Base-by-base conservation (phyloP, 2,888 invertebrate genomes). In the Slavum lentiscoides region DNA sequence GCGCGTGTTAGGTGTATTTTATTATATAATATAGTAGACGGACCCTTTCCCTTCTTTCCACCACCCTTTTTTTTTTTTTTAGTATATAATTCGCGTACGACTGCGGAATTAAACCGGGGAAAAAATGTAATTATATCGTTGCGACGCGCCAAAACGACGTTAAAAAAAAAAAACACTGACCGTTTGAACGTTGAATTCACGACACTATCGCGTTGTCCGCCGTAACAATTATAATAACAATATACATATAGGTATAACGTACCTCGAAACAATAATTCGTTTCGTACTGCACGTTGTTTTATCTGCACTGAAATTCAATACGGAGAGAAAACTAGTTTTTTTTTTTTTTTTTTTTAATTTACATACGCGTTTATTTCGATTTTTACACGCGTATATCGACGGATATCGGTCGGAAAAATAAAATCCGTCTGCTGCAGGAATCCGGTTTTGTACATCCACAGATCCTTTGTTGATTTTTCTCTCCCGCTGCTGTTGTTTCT, bases 381-480 rank as follows among this genome's bases (percentile, higher is more conserved):
- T 30, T 30, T 1, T 30, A 30, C 30, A 30, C 1, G 30, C 30
- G 8, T 39, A 6, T 39, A 39, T 39, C 39, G 39, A 8, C 39
- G 39, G 39, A 53, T 43, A 72, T 70, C 70, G 70, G 19, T 9
- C 11, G 39, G 9, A 6, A 37, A 39, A 30, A 70, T 19, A 58
- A 70, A 11, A n/a, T 69, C 61, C 30, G 59, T 68, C 61, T 61
- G 39, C 30, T 30, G 4, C 30, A 30, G 30, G 17, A 69, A 69
- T 76, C 76, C 76, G 68, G 76, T 76, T 76, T 75, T 43, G 58
- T 23, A 37, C n/a, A n/a, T 61, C 21, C 30, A 4, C 64, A n/a
- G 49, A 49, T 49, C 64, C 49, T 21, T 21, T 15, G 13, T 64
- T 61, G 73, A 39, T 21, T n/a, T 4, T 49, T 74, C n/a, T 62